Conservation (phyloP, 2,888 invertebrate genomes). For the Tetanocera ferruginea region DNA sequence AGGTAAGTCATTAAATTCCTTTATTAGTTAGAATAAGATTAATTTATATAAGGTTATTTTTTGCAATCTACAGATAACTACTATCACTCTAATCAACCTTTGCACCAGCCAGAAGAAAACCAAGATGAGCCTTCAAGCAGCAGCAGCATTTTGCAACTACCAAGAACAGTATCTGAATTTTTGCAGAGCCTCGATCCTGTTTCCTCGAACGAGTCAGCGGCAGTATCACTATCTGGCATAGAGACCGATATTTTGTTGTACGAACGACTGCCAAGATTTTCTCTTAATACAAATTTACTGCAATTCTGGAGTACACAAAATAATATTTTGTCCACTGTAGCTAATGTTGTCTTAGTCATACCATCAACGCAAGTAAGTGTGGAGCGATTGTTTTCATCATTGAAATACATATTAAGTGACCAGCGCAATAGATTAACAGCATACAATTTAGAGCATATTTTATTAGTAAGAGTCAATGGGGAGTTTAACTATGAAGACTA, state of each 20-base stretch:
- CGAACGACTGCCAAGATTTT: constrained; percentile 40
- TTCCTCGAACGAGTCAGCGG: not conserved
- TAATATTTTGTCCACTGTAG: constrained; percentile 36
- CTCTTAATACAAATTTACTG: constrained; percentile 37
- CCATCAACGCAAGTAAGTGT: constrained; percentile 46
- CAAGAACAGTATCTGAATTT: constrained; percentile 44
- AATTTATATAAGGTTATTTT: not conserved
- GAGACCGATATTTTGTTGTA: constrained; percentile 41
- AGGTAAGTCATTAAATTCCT: too few species aligned
- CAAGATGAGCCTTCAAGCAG: constrained; percentile 33
- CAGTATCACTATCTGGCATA: constrained; percentile 23
- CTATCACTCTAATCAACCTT: not conserved
- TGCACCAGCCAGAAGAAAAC: not conserved
- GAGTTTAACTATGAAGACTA: too few species aligned
- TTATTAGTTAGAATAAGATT: too few species aligned
- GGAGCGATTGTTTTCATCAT: constrained; percentile 41
- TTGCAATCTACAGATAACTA: constrained; percentile 17
- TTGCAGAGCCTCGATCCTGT: constrained; percentile 41
- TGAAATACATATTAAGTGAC: constrained; percentile 38
- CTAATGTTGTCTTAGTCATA: constrained; percentile 39
- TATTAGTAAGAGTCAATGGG: constrained; percentile 41
- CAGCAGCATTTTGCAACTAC: constrained; percentile 12
- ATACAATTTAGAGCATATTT: constrained; percentile 37
- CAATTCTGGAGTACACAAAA: constrained; percentile 45
- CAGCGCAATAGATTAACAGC: constrained; percentile 30